Evolutionary conservation across 2,797 vertebrate species (phyloP), one percentile per base, ranked within the genome.

Genomic region (Melanotaenia boesemani): DNA sequence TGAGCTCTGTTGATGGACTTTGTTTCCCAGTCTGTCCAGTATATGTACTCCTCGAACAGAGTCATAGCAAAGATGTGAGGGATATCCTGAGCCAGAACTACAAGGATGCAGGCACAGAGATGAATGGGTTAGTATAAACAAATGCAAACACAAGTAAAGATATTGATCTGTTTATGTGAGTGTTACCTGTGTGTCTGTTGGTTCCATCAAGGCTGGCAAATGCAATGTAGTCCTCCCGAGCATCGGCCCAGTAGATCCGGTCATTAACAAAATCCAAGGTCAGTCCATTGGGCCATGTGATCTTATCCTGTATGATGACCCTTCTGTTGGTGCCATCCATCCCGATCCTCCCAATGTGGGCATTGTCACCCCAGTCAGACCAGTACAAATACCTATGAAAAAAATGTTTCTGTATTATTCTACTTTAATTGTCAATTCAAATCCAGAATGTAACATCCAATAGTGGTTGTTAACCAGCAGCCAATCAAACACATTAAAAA

Each of bases 11-110:
- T 99, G 91, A 99, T 99, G 55, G 98, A 99, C 83, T 99, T 99
- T 15, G 98, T 99, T 91, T 99, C 98, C 98, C 98, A 99, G 91
- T 99, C 98, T 0, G 98, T 99, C 98, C 98, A 99, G 94, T 99
- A 99, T 80, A 99, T 97, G 77, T 94, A 98, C 86, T 99, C 98
- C 92, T 99, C 98, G 22, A 99, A 99, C 86, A 99, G 93, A 18
- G 98, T 98, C 95, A 99, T 96, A 0, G 98, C 98, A 0, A 99
- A 99, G 94, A 99, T 99, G 93, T 99, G 98, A 0, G 98, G 98
- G 88, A 99, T 99, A 81, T 99, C 98, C 86, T 94, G 86, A 64
- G 85, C 57, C 50, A 95, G 86, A 44, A 94, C 93, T 94, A 58
- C 48, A 67, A 26, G 4, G 41, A n/a, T 2, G 81, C n/a, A 59